phyloP scores from a whole-genome alignment of 2,888 invertebrate species.

The Diabrotica balteata region DNA sequence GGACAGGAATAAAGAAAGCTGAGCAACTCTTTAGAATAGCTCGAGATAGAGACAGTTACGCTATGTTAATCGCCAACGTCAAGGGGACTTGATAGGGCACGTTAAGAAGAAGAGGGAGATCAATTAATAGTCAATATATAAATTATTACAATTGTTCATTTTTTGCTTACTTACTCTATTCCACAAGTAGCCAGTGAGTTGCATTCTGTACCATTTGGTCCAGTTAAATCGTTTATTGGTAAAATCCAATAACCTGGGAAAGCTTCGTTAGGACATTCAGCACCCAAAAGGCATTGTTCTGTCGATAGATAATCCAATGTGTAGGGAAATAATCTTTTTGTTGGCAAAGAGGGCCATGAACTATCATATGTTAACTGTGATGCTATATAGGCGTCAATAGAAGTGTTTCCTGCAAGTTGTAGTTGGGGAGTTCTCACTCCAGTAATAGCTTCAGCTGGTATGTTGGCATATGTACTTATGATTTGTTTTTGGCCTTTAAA shows the following conservation, averaged over 20 bases:
- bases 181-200: conserved; percentile 67
- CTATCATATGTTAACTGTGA: conserved; percentile 67
- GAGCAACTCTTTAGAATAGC: too few species aligned
- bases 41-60: too few species aligned
- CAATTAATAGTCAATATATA: too few species aligned
- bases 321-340: conserved; percentile 71
- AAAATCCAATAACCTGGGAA: conserved; percentile 71
- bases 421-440: conserved; percentile 65
- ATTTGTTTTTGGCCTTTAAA: conserved; percentile 55
- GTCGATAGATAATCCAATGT: conserved; percentile 68
- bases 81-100: too few species aligned
- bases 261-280: conserved; percentile 66
- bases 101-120: too few species aligned
- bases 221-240: conserved; percentile 69
- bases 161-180: conserved; percentile 55
- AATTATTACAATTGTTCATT: too few species aligned
- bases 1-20: too few species aligned
- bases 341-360: conserved; percentile 65
- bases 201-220: conserved; percentile 62
- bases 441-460: conserved; percentile 50
- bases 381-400: conserved; percentile 65
- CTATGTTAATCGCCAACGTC: too few species aligned
- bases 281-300: conserved; percentile 65
- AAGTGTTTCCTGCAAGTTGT: conserved; percentile 65
- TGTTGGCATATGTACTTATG: conserved; percentile 54